Conservation (phyloP, 1,140 invertebrate species). For the Bathynomus jamesi region DNA sequence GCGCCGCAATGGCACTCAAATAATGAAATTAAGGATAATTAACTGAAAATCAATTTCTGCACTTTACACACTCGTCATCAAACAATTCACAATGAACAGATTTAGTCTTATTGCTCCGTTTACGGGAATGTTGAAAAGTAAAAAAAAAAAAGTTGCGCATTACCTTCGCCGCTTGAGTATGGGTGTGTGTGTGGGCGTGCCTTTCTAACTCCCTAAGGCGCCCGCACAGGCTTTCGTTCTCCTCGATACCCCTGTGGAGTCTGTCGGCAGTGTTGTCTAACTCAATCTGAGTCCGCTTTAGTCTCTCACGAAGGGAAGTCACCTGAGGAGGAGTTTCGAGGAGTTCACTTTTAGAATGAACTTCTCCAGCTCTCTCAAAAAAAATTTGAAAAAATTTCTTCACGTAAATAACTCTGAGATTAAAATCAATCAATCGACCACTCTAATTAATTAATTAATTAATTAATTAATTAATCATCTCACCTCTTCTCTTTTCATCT, state of each 20-base stretch:
- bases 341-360: too few relatives aligned
- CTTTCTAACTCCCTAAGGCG: constrained; percentile 62
- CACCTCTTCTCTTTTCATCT: constrained; percentile 49
- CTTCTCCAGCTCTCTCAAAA: background rate
- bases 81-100: too few relatives aligned
- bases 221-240: constrained; percentile 64
- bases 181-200: constrained; percentile 36
- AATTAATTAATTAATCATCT: background rate
- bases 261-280: constrained; percentile 30
- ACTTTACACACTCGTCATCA: too few relatives aligned
- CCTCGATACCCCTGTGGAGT: constrained; percentile 59
- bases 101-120: too few relatives aligned
- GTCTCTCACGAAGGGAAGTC: constrained; percentile 22
- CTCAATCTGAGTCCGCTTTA: constrained; percentile 21
- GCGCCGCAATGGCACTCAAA: too few relatives aligned
- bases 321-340: too few relatives aligned
- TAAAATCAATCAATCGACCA: background rate
- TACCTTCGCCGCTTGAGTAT: background rate
- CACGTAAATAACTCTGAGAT: background rate
- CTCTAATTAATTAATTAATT: too few relatives aligned
- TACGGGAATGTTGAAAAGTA: too few relatives aligned
- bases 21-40: too few relatives aligned
- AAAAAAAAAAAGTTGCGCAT: too few relatives aligned
- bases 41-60: too few relatives aligned
- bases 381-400: background rate